These are phyloP conservation scores for Anas platyrhynchos DNA, from an alignment of 2,113 vertebrate species.

Conservation along the genomic window DNA sequence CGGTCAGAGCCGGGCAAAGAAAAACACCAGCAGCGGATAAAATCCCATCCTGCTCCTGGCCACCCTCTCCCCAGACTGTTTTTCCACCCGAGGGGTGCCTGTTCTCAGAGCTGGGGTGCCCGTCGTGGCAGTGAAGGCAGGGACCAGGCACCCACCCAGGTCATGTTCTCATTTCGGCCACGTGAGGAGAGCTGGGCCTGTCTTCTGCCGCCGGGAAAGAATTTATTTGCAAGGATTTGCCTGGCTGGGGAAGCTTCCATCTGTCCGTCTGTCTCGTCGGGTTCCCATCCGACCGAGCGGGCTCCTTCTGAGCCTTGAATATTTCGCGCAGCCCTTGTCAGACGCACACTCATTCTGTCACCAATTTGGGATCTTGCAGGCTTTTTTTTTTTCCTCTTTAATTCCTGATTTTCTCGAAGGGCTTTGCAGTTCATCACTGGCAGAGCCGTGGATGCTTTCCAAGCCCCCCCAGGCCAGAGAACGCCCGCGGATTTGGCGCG, in stretches of 20 bases:
- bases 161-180: too few species aligned
- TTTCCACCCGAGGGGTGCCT: background rate
- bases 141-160: background rate
- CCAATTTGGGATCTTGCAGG: background rate
- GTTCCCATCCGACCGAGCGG: background rate
- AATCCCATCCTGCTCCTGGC: rapidly evolving
- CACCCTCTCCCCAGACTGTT: background rate
- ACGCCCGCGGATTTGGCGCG: rapidly evolving
- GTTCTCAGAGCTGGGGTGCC: background rate
- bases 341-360: background rate
- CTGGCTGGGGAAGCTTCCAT: background rate
- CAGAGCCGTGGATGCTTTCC: background rate
- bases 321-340: background rate
- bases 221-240: background rate
- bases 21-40: background rate
- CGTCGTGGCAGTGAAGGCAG: too few species aligned
- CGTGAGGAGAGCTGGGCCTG: background rate
- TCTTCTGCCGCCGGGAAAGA: rapidly evolving
- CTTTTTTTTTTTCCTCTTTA: background rate
- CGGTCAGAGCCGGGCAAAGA: background rate
- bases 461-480: background rate
- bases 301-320: rapidly evolving
- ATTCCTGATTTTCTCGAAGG: background rate
- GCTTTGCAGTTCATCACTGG: background rate
- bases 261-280: background rate